Evolutionary conservation across 1,140 invertebrate genomes (phyloP), one percentile per base, ranked within the genome.

Genomic region (Ips nitidus): DNA sequence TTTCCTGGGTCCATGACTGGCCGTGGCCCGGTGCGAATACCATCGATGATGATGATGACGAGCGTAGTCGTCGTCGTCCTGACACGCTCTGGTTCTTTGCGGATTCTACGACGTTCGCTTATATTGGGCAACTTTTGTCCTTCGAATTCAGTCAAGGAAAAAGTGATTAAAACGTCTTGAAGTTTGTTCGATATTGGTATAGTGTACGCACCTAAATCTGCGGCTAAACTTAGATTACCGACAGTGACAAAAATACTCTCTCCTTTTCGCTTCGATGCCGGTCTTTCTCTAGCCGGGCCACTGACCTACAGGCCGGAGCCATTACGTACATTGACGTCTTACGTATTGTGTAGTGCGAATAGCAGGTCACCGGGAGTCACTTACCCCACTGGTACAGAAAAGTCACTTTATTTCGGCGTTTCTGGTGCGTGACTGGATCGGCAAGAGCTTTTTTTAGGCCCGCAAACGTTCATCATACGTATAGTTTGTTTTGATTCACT

Each of bases 1-100:
- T 73, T 77, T 76, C 74, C 75, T 75, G 77, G 78, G 77, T 79
- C 78, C 75, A 72, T 77, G 78, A 76, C 76, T 78, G 78, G 75
- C 78, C 78, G 71, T 79, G 78, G 78, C 78, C 78, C 59, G 66
- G 58, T 66, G 52, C 61, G 56, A 66, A 62, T 62, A 43, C 52
- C 58, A 71, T 64, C 41, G n/a, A 40, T 40, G 6, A 2, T 39
- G 40, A 36, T 41, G 22, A 63, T 53, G 43, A 52, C 59, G 22
- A 8, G 45, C 38, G 56, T 37, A 38, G 53, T 40, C 58, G 64
- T 58, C 52, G 55, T 7, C 6, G 22, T 52, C 39, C 5, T 55
- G 47, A 41, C 62, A 59, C 61, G 69, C 61, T 58, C 66, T 69
- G 58, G 36, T 65, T 61, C 61, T 4, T 42, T 38, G 45, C 7